phyloP scores from a whole-genome alignment of 2,113 vertebrate species.

The Colossoma macropomum region DNA sequence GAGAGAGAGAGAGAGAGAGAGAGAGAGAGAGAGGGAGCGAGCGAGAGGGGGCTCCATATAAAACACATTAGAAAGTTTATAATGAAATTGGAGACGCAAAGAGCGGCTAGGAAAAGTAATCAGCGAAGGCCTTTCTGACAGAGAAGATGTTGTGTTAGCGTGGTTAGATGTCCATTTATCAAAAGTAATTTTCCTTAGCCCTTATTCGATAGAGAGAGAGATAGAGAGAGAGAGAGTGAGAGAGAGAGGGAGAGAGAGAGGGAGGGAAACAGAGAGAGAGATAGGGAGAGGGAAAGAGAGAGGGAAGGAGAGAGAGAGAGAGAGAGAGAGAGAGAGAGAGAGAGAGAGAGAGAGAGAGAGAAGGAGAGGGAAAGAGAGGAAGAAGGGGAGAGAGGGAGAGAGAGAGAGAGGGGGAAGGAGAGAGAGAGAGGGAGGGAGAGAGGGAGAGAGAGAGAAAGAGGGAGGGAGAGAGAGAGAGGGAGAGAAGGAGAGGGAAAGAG shows the following conservation, averaged over 20 bases:
- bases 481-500: no score
- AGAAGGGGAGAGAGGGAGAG: no score
- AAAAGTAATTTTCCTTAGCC: constrained; percentile 32
- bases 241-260: not conserved
- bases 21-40: no score
- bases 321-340: no score
- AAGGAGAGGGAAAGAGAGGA: no score
- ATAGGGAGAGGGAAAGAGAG: not conserved
- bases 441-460: no score
- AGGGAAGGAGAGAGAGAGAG: no score
- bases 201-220: not conserved
- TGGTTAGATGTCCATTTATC: constrained; percentile 31
- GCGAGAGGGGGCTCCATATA: not conserved
- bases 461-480: no score
- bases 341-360: no score
- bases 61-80: constrained; percentile 24
- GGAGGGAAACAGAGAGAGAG: not conserved
- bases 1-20: not conserved
- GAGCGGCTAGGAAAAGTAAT: constrained; percentile 37
- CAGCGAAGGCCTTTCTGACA: not conserved
- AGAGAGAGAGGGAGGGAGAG: no score
- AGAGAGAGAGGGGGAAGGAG: no score
- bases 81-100: constrained; percentile 28
- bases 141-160: not conserved
- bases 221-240: not conserved